A percentile compares a stretch with the other conserved stretches of the same genome.
phyloP scores from a whole-genome alignment of 2,888 invertebrate species.

The Flexamia atlantica region DNA sequence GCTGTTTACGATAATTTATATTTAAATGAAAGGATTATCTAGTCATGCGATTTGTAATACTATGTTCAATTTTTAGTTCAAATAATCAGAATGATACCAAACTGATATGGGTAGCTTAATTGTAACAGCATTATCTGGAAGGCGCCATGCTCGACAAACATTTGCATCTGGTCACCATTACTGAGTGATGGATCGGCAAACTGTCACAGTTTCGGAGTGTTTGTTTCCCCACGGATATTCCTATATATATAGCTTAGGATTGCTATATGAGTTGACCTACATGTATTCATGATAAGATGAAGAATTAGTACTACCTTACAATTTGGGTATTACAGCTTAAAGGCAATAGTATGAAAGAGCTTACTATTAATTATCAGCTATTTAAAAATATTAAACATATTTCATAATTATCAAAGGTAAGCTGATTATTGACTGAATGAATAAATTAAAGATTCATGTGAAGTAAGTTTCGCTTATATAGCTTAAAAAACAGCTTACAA shows the following conservation, averaged over 20 bases:
- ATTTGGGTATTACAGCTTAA: no score
- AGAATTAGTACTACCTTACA: no score
- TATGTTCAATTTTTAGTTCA: neutral
- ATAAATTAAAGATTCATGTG: no score
- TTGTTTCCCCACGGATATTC: neutral
- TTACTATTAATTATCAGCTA: no score
- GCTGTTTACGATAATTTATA: neutral
- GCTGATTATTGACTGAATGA: no score
- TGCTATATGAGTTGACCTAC: no score
- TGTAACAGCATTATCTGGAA: constrained; percentile 15
- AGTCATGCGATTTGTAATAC: neutral
- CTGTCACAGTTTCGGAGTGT: constrained; percentile 14
- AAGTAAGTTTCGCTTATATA: no score
- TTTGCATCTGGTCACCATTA: constrained; percentile 19
- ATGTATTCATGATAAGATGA: no score
- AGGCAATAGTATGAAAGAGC: no score
- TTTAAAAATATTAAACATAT: no score
- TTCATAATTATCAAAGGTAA: no score
- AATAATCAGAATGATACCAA: neutral
- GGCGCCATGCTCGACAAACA: constrained; percentile 12
- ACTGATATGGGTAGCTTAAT: constrained; percentile 15
- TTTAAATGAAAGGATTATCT: neutral
- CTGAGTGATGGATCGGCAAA: neutral
- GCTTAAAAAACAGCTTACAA: no score
- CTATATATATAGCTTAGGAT: neutral